Evolutionary conservation across 2,113 vertebrate species (phyloP), one percentile per base, ranked within the genome.

Genomic region (Nyctereutes procyonoides): DNA sequence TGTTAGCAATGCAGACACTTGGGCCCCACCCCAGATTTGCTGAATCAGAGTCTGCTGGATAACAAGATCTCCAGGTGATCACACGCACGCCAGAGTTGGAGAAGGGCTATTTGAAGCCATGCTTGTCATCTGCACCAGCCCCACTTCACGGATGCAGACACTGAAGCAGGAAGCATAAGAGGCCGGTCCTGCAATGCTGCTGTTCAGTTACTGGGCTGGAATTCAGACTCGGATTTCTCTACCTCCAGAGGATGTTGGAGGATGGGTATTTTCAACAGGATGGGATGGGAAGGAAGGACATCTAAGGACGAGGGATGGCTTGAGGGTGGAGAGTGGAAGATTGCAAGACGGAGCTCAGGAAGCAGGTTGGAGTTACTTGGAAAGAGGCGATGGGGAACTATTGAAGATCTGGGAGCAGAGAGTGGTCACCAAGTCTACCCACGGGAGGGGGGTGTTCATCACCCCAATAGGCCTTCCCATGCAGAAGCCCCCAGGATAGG

Each of bases 351-450:
- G 32, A 79, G 19, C 5, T 32, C 8, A 28, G 56, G 48, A 67
- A 90, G 76, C 16, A 28, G 17, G 7, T 5, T 51, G 10, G 20
- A 43, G 74, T 20, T 73, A 5, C 86, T 56, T 84, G 48, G 62
- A 58, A 71, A 65, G 81, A 8, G 32, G 55, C 6, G 1, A 2
- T 8, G 38, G 74, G 55, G 30, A 76, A 12, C 30, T 4, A 9
- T 13, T 8, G 13, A 53, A 81, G 62, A n/a, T 6, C 62, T 74
- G 19, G 35, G 73, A 69, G 20, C 2, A 20, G 89, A 81, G 35
- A 5, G 12, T 2, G 2, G 0, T 53, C 1, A 0, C 76, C 11
- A 20, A 11, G 1, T 48, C 51, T 43, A 0, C 26, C 20, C 22
- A 7, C 3, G 30, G 43, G 10, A 5, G 12, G 2, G 38, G 22